Percentiles rank a stretch among this genome's conserved stretches.
Evolutionary conservation across 1,140 invertebrate species (phyloP).

Genomic region (Nephila pilipes): DNA sequence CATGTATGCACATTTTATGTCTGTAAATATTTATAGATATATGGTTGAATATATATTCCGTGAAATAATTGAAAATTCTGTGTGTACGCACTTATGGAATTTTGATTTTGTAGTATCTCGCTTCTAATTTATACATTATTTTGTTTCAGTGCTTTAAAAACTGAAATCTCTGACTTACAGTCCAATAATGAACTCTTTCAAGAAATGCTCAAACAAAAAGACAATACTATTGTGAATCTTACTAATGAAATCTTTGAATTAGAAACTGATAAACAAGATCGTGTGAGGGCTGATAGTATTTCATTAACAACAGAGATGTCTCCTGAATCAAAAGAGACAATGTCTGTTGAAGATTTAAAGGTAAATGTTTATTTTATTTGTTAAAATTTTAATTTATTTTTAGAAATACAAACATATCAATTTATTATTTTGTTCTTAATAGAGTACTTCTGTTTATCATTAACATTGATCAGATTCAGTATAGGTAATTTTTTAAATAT

Average conservation of each 20-base stretch:
- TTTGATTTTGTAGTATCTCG: background rate
- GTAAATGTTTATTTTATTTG: background rate
- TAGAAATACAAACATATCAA: no score
- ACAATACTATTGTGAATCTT: constrained; percentile 80
- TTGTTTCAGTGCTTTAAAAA: constrained; percentile 49
- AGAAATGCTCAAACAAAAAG: constrained; percentile 81
- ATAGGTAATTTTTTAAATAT: no score
- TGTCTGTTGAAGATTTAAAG: constrained; percentile 61
- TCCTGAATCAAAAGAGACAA: constrained; percentile 50
- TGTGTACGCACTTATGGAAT: background rate
- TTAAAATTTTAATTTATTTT: no score
- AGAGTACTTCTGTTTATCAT: no score
- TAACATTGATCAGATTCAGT: no score
- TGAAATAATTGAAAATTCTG: no score
- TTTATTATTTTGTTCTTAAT: no score
- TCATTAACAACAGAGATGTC: background rate
- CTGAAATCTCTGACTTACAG: constrained; percentile 78
- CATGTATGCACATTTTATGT: no score
- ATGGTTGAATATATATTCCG: no score
- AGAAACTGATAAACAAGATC: constrained; percentile 78
- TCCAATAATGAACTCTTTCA: constrained; percentile 81
- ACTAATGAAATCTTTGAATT: constrained; percentile 81
- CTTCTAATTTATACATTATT: background rate
- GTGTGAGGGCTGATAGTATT: background rate
- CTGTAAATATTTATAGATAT: no score